phyloP scores from a whole-genome alignment of 92 coral and sea anemone species.

The Heliopora coerulea region DNA sequence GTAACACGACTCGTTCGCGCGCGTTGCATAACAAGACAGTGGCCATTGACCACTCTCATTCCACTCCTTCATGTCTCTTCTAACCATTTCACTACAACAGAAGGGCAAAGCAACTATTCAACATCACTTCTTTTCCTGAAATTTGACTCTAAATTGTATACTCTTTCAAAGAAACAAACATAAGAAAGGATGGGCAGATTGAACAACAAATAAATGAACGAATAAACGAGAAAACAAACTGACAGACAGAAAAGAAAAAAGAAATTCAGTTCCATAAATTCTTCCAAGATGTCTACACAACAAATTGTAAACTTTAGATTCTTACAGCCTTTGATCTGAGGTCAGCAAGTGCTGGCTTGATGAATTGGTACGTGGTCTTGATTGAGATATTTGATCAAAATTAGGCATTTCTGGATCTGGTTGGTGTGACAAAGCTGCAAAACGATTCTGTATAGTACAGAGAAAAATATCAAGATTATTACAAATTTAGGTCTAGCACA shows the following conservation, averaged over 20 bases:
- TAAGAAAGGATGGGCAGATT: too few relatives aligned
- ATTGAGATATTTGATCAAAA: slow-evolving; percentile 37
- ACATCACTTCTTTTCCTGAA: too few relatives aligned
- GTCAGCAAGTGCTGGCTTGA: slow-evolving; percentile 54
- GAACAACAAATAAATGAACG: too few relatives aligned
- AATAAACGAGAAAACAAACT: too few relatives aligned
- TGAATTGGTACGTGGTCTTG: slow-evolving; percentile 36
- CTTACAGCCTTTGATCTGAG: slow-evolving; percentile 21
- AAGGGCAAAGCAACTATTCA: too few relatives aligned
- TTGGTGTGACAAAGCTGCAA: slow-evolving; percentile 51
- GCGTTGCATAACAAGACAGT: slow-evolving; percentile 72
- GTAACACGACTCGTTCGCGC: slow-evolving; percentile 9
- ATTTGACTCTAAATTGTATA: too few relatives aligned
- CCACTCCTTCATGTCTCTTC: slow-evolving; percentile 77
- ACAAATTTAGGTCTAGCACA: not conserved
- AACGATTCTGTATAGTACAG: slow-evolving; percentile 57
- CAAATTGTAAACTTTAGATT: too few relatives aligned
- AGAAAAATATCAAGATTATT: not conserved
- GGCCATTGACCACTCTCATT: slow-evolving; percentile 86
- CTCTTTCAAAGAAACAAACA: too few relatives aligned
- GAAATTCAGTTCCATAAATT: too few relatives aligned
- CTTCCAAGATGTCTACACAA: too few relatives aligned
- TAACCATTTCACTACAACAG: slow-evolving; percentile 53
- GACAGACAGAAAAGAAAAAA: too few relatives aligned
- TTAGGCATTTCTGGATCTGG: slow-evolving; percentile 28